Evolutionary conservation across 2,888 invertebrate genomes (phyloP), one percentile per base, ranked within the genome.

Genomic region (Vesta saturnalis): DNA sequence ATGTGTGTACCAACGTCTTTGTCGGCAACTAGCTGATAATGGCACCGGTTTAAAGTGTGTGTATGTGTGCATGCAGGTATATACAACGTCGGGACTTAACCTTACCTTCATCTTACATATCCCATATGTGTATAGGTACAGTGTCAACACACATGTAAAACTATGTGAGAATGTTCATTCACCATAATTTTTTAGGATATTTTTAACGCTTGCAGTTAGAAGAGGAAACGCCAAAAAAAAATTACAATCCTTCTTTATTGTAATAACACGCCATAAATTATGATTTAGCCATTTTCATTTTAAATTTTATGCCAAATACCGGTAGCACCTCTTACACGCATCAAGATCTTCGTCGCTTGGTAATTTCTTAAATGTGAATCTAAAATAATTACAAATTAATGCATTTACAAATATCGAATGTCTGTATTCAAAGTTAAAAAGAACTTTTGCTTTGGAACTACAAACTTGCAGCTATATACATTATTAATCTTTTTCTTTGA

Each of bases 91-190:
- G 76, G 75, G 79, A 78, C 81, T 81, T 79, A 81, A 82, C 81
- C 81, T 81, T 78, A 81, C 80, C 80, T 81, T 77, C 81, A 81
- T 78, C 82, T 82, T 81, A 69, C 69, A 69, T 69, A 69, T 66
- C 66, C 60, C 66, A 65, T 66, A 69, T 69, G 65, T 69, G 69
- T 69, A 69, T 19, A 66, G 65, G 62, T 66, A 65, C 62, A 63
- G 82, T 82, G 83, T 82, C 83, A 83, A 83, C 83, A 83, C 80
- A 81, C 81, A 82, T 82, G 82, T 81, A 77, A 30, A 80, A 79
- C 79, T 81, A 80, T 81, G 83, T 82, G 82, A 81, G 81, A 81
- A 80, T 74, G 81, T 83, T 82, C 81, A 82, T 65, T 81, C 61
- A 15, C 49, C 21, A 47, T 18, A 15, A 49, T 5, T 19, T 52